Evolutionary conservation across 2,113 vertebrate species (phyloP), one percentile per base, ranked within the genome.

Genomic region (Chascanopsetta lugubris): DNA sequence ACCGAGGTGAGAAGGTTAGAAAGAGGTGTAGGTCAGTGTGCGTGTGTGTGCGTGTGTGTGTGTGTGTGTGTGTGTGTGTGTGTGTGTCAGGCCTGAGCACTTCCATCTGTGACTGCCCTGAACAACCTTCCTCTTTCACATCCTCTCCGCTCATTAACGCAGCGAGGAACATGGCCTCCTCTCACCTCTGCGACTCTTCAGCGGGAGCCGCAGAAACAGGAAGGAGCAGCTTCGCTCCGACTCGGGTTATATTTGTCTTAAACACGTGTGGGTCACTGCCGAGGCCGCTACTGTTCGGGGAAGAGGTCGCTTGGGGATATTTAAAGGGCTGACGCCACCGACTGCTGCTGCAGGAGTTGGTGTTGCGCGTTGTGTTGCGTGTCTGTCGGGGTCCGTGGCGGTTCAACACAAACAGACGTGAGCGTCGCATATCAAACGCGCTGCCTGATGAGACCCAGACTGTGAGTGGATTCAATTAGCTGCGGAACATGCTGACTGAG

Each of bases 211-310:
- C 77, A 81, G 75, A 73, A 58, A 58, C 69, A 58, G 56, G 34
- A 61, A 67, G 71, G 59, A 56, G 76, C 42, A 67, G 77, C 75
- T 70, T 65, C 62, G 69, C 66, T 60, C 56, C 22, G 9, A 34
- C n/a, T n/a, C n/a, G 54, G 79, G 75, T 85, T 90, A 88, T 89
- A 89, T 90, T 89, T 87, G 86, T 89, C 86, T 82, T 79, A 25
- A 71, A 77, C 84, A 83, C 83, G 78, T 85, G 77, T 61, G 65
- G 85, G 73, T 77, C 60, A 77, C 21, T n/a, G n/a, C n/a, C n/a
- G 77, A 67, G 77, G 69, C 79, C 75, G n/a, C 65, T 29, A 22
- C 75, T 80, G 79, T 63, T 42, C 49, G 54, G 56, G 61, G 62
- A 27, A 21, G 21, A 36, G 58, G 69, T 46, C 73, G 63, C 73